Evolutionary conservation across 2,888 invertebrate species (phyloP), one percentile per base, ranked within the genome.

Genomic region (Pocota personata): DNA sequence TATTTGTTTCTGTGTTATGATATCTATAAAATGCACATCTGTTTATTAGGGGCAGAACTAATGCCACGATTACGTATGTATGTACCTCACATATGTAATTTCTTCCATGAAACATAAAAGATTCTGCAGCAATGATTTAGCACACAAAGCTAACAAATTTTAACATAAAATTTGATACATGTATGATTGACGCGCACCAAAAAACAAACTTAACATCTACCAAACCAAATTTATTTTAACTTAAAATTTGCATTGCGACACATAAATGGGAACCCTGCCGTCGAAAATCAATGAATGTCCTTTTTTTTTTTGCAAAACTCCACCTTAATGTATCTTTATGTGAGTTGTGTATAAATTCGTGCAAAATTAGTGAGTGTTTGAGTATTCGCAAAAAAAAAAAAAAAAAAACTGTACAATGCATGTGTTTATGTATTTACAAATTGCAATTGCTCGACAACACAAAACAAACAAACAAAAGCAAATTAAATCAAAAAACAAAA

Each of bases 391-490:
- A 78, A 40, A 72, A 46, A 82, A 43, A 71, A 64, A 87, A 86
- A 72, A 24, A 52, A 75, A 35, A 60, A 62, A 82, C 78, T 76
- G 60, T 77, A 73, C 69, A 86, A 80, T 32, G 60, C 21, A 46
- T 52, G 69, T 88, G n/a, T n/a, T n/a, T n/a, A n/a, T n/a, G 80
- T 87, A 88, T 87, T 86, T 87, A 87, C 80, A 86, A 72, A 73
- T n/a, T 46, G 40, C 52, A 52, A 52, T 62, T 62, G 66, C 78
- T 64, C 62, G 71, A 82, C 82, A 78, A 73, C 58, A 82, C 67
- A 76, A 82, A 87, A 82, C 77, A 84, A 88, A 87, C 67, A 84
- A 79, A 72, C 76, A 87, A 79, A 87, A 88, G 86, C 82, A 83
- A 88, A 89, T 84, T 82, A 88, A 80, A 80, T 72, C 69, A 78